Conservation (phyloP, 1,140 invertebrate species). For the Heliconius hewitsoni region DNA sequence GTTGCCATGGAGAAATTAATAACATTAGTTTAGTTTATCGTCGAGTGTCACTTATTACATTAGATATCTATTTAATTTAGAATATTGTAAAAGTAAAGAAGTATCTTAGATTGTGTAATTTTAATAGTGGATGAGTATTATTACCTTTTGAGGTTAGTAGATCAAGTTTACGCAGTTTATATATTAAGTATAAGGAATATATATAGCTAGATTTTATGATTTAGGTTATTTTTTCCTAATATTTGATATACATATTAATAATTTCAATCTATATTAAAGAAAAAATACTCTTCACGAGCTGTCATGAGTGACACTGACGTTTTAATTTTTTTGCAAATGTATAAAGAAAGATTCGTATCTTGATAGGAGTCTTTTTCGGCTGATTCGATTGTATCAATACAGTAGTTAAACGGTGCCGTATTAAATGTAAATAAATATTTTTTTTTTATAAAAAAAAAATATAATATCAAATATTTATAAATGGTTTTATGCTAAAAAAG, state of each 20-base stretch:
- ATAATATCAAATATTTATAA: too few species aligned
- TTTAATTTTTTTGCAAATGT: neutral
- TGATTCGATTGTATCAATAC: neutral
- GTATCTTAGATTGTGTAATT: slow-evolving; percentile 21
- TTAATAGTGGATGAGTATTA: neutral
- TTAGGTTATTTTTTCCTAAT: neutral
- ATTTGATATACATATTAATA: neutral
- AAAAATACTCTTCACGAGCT: neutral
- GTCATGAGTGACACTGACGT: slow-evolving; percentile 1
- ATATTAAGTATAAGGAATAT: neutral
- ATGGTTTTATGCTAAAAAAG: too few species aligned
- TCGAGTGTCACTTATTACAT: neutral
- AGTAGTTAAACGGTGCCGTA: too few species aligned
- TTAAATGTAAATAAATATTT: too few species aligned
- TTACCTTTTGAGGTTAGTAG: slow-evolving; percentile 9
- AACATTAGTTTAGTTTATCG: slow-evolving; percentile 36
- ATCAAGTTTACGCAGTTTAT: neutral
- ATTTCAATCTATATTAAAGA: neutral
- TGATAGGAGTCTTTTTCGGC: neutral
- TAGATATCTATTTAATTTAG: slow-evolving; percentile 4
- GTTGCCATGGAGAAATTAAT: slow-evolving; percentile 63
- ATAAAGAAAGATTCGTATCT: neutral
- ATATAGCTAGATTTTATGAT: neutral
- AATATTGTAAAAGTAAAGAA: neutral
- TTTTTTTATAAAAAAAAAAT: too few species aligned